These are phyloP conservation scores for Carlito syrichta DNA, from an alignment of 2,113 vertebrate species.

Conservation along the genomic window DNA sequence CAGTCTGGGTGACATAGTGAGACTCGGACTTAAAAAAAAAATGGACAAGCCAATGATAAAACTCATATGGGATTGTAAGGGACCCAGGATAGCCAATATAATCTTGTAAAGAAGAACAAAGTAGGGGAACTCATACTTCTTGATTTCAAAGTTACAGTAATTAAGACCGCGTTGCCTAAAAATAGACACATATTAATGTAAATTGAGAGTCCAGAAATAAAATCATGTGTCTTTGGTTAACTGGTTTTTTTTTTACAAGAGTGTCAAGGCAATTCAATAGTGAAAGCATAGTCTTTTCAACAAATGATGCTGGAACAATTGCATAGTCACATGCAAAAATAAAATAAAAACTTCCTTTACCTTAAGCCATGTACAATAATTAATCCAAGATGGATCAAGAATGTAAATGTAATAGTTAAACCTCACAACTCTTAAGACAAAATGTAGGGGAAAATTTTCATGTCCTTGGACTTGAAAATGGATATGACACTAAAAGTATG, in stretches of 20 bases:
- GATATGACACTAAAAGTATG: neutral
- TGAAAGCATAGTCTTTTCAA: neutral
- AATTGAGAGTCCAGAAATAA: neutral
- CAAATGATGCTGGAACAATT: neutral
- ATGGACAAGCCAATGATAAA: too few species aligned
- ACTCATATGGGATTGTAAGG: too few species aligned
- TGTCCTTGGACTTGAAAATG: neutral
- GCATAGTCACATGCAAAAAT: neutral
- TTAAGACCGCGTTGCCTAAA: neutral
- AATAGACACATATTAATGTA: too few species aligned
- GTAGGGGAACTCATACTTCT: neutral
- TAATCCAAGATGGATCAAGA: neutral
- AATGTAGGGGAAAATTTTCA: neutral
- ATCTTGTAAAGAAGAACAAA: neutral
- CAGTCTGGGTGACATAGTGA: too few species aligned
- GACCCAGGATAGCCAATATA: too few species aligned
- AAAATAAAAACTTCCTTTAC: neutral
- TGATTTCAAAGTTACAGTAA: neutral
- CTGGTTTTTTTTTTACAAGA: neutral
- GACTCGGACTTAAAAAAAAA: too few species aligned
- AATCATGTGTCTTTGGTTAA: neutral
- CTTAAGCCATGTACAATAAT: neutral
- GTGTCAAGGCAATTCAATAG: neutral
- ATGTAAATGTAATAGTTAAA: neutral
- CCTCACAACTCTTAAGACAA: neutral